Evolutionary conservation across 2,888 invertebrate species (phyloP).

Genomic region (Zonitis immaculata): DNA sequence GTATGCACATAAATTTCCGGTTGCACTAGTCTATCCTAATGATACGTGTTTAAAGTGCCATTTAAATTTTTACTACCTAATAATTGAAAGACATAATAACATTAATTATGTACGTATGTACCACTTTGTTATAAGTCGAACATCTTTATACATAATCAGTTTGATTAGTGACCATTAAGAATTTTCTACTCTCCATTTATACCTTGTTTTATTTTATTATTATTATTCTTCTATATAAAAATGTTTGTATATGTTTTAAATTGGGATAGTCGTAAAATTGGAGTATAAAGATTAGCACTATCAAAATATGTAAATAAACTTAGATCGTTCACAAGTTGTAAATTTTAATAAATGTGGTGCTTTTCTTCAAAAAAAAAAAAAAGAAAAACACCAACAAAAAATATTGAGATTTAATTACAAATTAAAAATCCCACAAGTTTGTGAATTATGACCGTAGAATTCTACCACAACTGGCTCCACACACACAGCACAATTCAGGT

Average conservation of each 20-base stretch:
- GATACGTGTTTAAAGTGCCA: slow-evolving; percentile 2
- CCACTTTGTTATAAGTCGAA: slow-evolving; percentile 14
- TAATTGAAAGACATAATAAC: slow-evolving; percentile 19
- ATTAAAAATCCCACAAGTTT: neutral
- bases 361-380: neutral
- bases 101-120: slow-evolving; percentile 21
- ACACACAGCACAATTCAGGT: neutral
- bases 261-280: slow-evolving; percentile 12
- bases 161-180: slow-evolving; percentile 14
- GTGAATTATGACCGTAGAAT: neutral
- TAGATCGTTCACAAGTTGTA: slow-evolving; percentile 12
- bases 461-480: neutral
- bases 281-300: slow-evolving; percentile 18
- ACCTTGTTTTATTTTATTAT: neutral
- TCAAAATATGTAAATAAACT: slow-evolving; percentile 21
- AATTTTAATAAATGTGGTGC: slow-evolving; percentile 7
- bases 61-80: slow-evolving; percentile 15
- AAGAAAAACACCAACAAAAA: neutral
- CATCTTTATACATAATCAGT: slow-evolving; percentile 15
- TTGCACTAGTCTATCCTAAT: neutral
- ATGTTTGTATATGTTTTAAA: neutral
- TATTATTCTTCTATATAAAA: neutral
- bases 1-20: neutral
- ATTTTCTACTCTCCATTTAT: neutral
- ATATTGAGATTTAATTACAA: too few relatives aligned